These are phyloP conservation scores for Trichogramma evanescens DNA, from an alignment of 2,888 invertebrate genomes.

Conservation along the genomic window DNA sequence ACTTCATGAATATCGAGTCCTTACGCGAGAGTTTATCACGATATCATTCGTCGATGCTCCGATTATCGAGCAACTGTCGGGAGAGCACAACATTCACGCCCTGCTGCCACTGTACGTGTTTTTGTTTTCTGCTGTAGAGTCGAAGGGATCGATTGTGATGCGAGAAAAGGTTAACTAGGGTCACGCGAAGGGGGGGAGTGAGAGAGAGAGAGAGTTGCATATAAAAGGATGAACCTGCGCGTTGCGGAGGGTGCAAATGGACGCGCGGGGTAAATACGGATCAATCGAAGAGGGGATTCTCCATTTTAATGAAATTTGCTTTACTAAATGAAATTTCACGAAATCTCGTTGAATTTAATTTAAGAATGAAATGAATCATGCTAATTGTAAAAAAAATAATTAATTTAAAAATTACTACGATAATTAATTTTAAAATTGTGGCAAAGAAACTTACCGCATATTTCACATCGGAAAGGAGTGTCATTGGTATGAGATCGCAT, in stretches of 20 bases:
- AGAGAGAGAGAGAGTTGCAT: conserved; percentile 1
- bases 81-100: conserved; percentile 30
- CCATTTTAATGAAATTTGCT: neutral
- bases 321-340: too few relatives aligned
- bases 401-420: too few relatives aligned
- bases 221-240: conserved; percentile 3
- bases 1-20: too few relatives aligned
- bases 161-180: too few relatives aligned
- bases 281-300: neutral
- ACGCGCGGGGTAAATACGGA: neutral
- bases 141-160: too few relatives aligned
- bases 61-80: neutral
- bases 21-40: too few relatives aligned
- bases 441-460: conserved; percentile 57
- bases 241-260: neutral
- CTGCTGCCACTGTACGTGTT: conserved; percentile 5
- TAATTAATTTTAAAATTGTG: neutral
- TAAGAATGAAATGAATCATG: too few relatives aligned
- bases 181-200: neutral
- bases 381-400: too few relatives aligned
- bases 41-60: too few relatives aligned
- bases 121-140: neutral
- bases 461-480: conserved; percentile 79
- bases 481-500: conserved; percentile 84
- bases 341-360: too few relatives aligned